These are phyloP conservation scores for Hucho hucho DNA, from an alignment of 2,113 vertebrate genomes.

Conservation along the genomic window DNA sequence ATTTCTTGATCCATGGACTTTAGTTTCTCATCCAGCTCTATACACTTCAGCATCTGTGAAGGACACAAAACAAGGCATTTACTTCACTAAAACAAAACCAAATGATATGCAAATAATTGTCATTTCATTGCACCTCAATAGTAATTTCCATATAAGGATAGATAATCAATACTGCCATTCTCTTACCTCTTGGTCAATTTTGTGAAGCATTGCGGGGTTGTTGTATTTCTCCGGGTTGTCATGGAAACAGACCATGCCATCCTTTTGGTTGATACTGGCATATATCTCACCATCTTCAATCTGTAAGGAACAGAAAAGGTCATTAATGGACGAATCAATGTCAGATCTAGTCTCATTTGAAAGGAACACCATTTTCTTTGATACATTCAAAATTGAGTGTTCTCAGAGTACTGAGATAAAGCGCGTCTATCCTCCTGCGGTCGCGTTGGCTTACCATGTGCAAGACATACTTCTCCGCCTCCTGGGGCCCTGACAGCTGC, in stretches of 20 bases:
- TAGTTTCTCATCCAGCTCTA: constrained; percentile 98
- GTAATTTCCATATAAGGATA: background rate
- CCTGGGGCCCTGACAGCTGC: constrained; percentile 92
- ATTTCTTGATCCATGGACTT: constrained; percentile 99
- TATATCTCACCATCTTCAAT: constrained; percentile 99
- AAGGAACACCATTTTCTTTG: background rate
- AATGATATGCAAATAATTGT: background rate
- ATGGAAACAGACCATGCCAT: constrained; percentile 99
- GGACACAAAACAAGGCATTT: constrained; percentile 12
- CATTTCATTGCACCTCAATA: background rate
- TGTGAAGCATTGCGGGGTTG: constrained; percentile 99
- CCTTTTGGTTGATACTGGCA: constrained; percentile 99
- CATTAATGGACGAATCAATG: background rate
- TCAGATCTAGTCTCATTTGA: background rate
- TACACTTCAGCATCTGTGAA: constrained; percentile 96
- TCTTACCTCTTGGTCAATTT: constrained; percentile 97
- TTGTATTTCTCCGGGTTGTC: constrained; percentile 99
- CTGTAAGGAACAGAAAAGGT: constrained; percentile 58
- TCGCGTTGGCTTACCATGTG: constrained; percentile 86
- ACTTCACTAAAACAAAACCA: background rate
- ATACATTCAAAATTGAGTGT: no score
- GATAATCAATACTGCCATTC: background rate
- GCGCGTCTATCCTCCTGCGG: background rate
- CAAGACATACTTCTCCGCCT: constrained; percentile 98
- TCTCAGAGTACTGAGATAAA: background rate